Evolutionary conservation across 2,113 vertebrate genomes (phyloP), one percentile per base, ranked within the genome.

Genomic region (Antennarius striatus): DNA sequence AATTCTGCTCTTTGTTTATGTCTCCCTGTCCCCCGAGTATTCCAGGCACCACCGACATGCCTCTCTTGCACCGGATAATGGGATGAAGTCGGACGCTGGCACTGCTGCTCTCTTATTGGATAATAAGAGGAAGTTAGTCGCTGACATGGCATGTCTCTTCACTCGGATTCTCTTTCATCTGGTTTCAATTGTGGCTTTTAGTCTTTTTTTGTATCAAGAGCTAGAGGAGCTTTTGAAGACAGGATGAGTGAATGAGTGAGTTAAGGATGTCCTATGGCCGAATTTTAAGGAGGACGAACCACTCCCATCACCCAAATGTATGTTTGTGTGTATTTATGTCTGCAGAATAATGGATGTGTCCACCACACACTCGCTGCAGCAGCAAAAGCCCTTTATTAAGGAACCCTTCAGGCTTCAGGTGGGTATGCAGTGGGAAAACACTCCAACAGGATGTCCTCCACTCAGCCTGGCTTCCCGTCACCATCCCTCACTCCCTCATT

Each of bases 141-240:
- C 86, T 81, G 81, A 88, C 76, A 77, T 62, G 78, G 74, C 84
- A 85, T 83, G 77, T 17, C 70, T 85, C 80, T 56, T 83, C 67
- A 54, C 71, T 85, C 32, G 45, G 64, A 79, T 85, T 70, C 56
- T 69, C 83, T 88, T 84, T 90, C 87, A 88, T 93, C 92, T 92
- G 91, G 51, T 80, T 90, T 85, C 74, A 82, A 77, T 91, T 84
- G 75, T 75, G 86, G 83, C 64, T 88, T 86, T 86, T 64, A 50
- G 59, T 50, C 55, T 58, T 72, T 62, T 75, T 17, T 28, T 46
- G 10, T 29, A 56, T 47, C 61, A 4, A 5, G 48, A 63, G 73
- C 83, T 70, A 50, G 59, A 82, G 63, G 56, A 84, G 46, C 49
- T 77, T 84, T 75, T 86, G 61, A 71, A 71, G 43, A 68, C 6